These are phyloP conservation scores for Athalia circularis DNA, from an alignment of 2,888 invertebrate genomes.

Conservation along the genomic window DNA sequence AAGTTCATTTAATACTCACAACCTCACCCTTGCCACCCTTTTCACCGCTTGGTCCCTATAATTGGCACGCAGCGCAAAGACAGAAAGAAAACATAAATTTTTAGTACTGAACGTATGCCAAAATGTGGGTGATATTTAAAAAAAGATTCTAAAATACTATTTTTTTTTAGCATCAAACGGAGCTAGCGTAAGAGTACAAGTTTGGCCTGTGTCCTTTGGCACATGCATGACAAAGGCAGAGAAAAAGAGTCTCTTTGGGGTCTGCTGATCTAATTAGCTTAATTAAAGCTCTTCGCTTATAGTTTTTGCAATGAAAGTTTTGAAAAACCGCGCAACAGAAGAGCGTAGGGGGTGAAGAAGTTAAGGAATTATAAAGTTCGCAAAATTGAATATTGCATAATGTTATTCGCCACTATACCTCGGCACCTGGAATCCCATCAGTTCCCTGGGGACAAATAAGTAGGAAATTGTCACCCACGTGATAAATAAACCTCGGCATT, in stretches of 20 bases:
- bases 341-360: too few relatives aligned
- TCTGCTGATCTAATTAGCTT: slow-evolving; percentile 13
- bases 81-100: slow-evolving; percentile 14
- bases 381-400: too few relatives aligned
- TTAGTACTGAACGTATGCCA: background rate
- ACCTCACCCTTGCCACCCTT: slow-evolving; percentile 90
- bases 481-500: too few relatives aligned
- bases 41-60: slow-evolving; percentile 91
- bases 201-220: slow-evolving; percentile 32
- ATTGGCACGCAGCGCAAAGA: slow-evolving; percentile 60
- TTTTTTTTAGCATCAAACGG: background rate
- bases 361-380: too few relatives aligned
- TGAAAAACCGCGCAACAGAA: background rate
- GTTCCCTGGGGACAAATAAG: slow-evolving; percentile 83
- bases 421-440: slow-evolving; percentile 94
- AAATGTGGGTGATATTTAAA: background rate
- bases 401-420: slow-evolving; percentile 77
- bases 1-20: slow-evolving; percentile 78
- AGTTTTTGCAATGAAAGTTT: slow-evolving; percentile 3
- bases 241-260: slow-evolving; percentile 12
- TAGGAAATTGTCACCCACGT: slow-evolving; percentile 9
- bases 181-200: background rate
- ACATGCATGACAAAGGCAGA: slow-evolving; percentile 37
- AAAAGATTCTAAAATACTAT: background rate
- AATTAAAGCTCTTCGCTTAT: background rate